These are phyloP conservation scores for Samia ricini DNA, from an alignment of 1,140 invertebrate genomes.

Conservation along the genomic window DNA sequence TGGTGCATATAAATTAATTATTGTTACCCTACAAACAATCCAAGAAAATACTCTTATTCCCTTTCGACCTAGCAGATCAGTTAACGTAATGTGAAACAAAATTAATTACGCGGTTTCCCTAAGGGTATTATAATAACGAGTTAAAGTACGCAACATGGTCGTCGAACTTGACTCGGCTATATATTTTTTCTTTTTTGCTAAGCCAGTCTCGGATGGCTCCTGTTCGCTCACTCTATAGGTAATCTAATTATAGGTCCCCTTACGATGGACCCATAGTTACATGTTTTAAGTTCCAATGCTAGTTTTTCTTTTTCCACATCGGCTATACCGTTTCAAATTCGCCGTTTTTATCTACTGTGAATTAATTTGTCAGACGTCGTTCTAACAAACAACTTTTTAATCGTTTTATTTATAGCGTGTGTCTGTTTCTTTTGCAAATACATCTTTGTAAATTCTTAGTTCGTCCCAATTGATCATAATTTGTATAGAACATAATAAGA, in stretches of 20 bases:
- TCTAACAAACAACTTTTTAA: not conserved
- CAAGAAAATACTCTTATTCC: no score
- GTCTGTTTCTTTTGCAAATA: no score
- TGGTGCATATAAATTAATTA: no score
- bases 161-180: slow-evolving; percentile 49
- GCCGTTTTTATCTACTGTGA: slow-evolving; percentile 1
- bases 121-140: slow-evolving; percentile 39
- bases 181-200: slow-evolving; percentile 53
- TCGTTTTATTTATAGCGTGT: no score
- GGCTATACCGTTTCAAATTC: slow-evolving; percentile 5
- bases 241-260: slow-evolving; percentile 63
- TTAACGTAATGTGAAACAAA: slow-evolving; percentile 23
- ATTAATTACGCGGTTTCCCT: slow-evolving; percentile 43
- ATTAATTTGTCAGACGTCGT: not conserved
- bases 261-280: slow-evolving; percentile 34
- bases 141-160: slow-evolving; percentile 44
- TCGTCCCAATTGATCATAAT: no score
- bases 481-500: no score
- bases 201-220: slow-evolving; percentile 46
- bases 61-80: slow-evolving; percentile 23
- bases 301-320: slow-evolving; percentile 30
- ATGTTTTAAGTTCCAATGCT: slow-evolving; percentile 32
- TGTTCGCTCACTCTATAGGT: slow-evolving; percentile 47
- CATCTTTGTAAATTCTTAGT: no score
- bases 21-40: no score